A percentile compares a stretch with the other conserved stretches of the same genome.
Evolutionary conservation across 2,797 vertebrate species (phyloP).

Genomic region (Rhabdomys pumilio): DNA sequence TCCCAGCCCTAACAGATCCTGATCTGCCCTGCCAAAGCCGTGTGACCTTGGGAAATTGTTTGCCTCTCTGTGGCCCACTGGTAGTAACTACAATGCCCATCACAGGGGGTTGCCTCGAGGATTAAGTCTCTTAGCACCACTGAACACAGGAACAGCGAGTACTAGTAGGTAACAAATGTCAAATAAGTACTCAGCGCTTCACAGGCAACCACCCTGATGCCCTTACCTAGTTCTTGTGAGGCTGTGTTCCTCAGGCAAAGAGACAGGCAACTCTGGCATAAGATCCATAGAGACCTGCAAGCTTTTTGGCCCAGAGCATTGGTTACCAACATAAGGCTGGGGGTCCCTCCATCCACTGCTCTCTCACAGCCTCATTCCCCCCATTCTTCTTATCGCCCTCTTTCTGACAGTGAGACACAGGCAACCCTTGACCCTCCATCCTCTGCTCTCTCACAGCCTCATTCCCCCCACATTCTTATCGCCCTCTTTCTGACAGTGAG

Average conservation of each 20-base stretch:
- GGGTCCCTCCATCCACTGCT: not conserved
- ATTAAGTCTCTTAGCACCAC: too few species aligned
- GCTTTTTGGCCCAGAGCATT: fast-evolving
- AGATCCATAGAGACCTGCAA: not conserved
- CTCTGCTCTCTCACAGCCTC: not conserved
- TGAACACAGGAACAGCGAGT: fast-evolving
- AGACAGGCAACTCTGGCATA: not conserved
- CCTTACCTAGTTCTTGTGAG: not conserved
- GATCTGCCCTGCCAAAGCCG: not conserved
- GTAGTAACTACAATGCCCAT: not conserved
- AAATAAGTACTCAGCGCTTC: not conserved
- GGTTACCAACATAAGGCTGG: not conserved
- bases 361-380: not conserved
- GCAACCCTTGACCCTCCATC: not conserved
- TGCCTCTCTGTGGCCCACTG: not conserved
- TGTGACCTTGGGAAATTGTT: not conserved
- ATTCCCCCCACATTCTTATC: not conserved
- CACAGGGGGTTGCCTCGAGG: not conserved
- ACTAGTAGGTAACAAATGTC: not conserved
- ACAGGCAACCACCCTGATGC: not conserved
- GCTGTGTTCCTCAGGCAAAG: not conserved
- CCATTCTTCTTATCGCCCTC: not conserved
- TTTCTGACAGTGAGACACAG: fast-evolving
- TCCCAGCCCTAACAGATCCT: not conserved
- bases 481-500: not conserved